Evolutionary conservation across 2,113 vertebrate species (phyloP), one percentile per base, ranked within the genome.

Genomic region (Coreoperca whiteheadi): DNA sequence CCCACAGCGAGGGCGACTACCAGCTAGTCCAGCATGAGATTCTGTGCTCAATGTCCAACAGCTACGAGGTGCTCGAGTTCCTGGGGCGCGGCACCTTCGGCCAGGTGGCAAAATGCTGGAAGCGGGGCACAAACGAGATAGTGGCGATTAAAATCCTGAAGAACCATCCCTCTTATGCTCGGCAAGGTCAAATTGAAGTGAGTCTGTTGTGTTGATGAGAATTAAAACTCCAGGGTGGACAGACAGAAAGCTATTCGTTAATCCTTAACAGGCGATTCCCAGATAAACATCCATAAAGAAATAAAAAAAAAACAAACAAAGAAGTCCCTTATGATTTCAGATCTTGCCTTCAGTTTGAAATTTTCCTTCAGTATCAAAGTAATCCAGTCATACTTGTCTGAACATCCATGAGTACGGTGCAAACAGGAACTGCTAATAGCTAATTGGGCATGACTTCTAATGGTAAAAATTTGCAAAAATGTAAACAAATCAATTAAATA

Each of bases 21-120:
- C 98, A 99, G 93, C 96, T 99, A 90, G 98, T 99, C 74, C 98
- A 99, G 88, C 98, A 99, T 70, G 98, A 99, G 95, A 98, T 99
- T 81, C 96, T 99, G 82, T 99, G 98, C 93, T 99, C 98, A 0
- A 97, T 99, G 96, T 97, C 97, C 88, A 99, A 99, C 93, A 99
- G 96, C 94, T 99, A 99, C 0, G 98, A 99, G 93, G 98, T 99
- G 82, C 94, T 99, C 16, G 98, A 99, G 94, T 99, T 99, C 89
- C 96, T 99, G 80, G 98, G 98, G 14, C 96, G 98, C 0, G 98
- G 98, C 15, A 99, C 98, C 0, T 99, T 99, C 15, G 98, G 98
- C 9, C 98, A 99, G 93, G 98, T 99, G 90, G 98, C 97, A 0
- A 99, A 99, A 83, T 99, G 98, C 93, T 99, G 98, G 98, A 99